These are phyloP conservation scores for Harlomillsia oculata DNA, from an alignment of 1,140 invertebrate genomes.

Conservation along the genomic window DNA sequence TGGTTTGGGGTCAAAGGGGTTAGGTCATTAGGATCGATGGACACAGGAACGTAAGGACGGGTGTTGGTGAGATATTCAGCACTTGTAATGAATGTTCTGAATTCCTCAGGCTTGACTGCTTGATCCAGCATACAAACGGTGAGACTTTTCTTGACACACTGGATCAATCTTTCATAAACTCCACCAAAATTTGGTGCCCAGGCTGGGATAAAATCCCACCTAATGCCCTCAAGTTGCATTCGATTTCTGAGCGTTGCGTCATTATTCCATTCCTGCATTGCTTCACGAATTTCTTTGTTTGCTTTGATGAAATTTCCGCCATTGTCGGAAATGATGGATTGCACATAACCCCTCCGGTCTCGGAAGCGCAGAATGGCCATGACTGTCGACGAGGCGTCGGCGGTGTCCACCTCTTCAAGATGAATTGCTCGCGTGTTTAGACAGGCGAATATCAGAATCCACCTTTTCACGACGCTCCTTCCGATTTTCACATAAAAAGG, in stretches of 20 bases:
- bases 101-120: slow-evolving; percentile 33
- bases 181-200: background rate
- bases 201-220: background rate
- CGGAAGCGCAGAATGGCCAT: slow-evolving; percentile 33
- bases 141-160: slow-evolving; percentile 21
- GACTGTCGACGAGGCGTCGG: slow-evolving; percentile 28
- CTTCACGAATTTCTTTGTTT: background rate
- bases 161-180: background rate
- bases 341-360: slow-evolving; percentile 25
- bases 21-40: slow-evolving; percentile 36
- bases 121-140: slow-evolving; percentile 5
- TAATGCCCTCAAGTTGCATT: background rate
- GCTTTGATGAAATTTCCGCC: slow-evolving; percentile 33
- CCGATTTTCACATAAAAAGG: slow-evolving; percentile 15
- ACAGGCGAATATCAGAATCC: slow-evolving; percentile 32
- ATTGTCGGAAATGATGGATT: slow-evolving; percentile 35
- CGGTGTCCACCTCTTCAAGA: slow-evolving; percentile 29
- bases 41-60: slow-evolving; percentile 33
- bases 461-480: slow-evolving; percentile 24
- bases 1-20: slow-evolving; percentile 35
- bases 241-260: background rate
- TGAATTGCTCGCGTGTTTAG: slow-evolving; percentile 35
- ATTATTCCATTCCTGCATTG: background rate
- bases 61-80: slow-evolving; percentile 38
- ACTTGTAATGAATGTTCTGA: slow-evolving; percentile 35